A percentile compares a stretch with the other conserved stretches of the same genome.
Evolutionary conservation across 1,140 invertebrate species (phyloP).

Genomic region (Trichonephila clavata): DNA sequence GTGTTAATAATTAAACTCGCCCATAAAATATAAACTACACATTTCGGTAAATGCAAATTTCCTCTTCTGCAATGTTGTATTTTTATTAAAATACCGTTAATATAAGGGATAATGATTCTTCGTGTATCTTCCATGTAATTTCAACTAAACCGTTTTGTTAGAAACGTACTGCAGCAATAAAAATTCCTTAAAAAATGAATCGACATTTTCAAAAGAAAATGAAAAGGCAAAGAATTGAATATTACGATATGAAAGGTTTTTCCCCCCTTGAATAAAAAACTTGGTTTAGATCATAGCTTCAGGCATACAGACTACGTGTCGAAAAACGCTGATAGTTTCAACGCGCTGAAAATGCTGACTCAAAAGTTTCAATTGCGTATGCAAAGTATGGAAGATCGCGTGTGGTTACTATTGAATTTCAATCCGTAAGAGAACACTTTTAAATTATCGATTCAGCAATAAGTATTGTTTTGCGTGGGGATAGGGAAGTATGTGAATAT

Average conservation of each 20-base stretch:
- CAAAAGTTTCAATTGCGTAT: conserved; percentile 24
- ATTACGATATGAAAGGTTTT: neutral
- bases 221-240: neutral
- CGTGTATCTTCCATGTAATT: too few species aligned
- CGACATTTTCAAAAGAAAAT: too few species aligned
- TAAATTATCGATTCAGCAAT: conserved; percentile 41
- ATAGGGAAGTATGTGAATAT: neutral
- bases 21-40: too few species aligned
- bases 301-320: neutral
- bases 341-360: neutral
- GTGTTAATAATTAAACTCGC: too few species aligned
- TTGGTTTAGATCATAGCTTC: neutral
- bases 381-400: conserved; percentile 8
- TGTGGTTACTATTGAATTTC: conserved; percentile 26
- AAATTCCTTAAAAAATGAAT: neutral
- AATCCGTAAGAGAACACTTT: neutral
- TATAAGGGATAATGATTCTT: too few species aligned
- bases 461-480: conserved; percentile 11
- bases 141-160: neutral
- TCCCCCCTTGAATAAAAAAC: neutral
- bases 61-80: too few species aligned
- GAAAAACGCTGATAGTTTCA: conserved; percentile 8
- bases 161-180: neutral
- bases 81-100: too few species aligned
- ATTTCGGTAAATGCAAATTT: too few species aligned